Evolutionary conservation across 2,113 vertebrate genomes (phyloP), one percentile per base, ranked within the genome.

Genomic region (Tretioscincus oriximinensis): DNA sequence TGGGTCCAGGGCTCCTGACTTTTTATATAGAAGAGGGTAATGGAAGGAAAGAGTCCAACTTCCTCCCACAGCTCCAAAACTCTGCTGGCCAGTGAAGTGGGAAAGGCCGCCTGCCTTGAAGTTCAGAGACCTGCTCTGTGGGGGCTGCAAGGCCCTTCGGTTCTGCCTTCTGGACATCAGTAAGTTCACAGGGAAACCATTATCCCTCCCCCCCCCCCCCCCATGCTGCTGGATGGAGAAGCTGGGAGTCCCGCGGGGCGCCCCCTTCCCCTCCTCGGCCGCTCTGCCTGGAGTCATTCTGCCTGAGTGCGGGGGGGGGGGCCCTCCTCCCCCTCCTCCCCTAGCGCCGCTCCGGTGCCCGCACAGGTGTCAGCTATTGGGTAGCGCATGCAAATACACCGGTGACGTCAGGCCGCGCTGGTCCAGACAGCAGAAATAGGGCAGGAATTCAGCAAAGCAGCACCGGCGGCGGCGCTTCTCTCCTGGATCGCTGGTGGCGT

Each of bases 321-420:
- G 47, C 72, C 64, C 16, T 63, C 28, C n/a, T 31, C n/a, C 20
- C 9, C 4, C 8, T 20, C 28, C 14, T 24, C 35, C 54, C 49
- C 16, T 35, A 35, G 45, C 31, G 21, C 67, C 11, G 28, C 49
- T 68, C 76, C 64, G 66, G n/a, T 76, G 73, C 86, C 88, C 86
- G 81, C 93, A 92, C 95, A 96, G 94, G 96, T 96, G 95, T 93
- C 89, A 89, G 92, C 93, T 91, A 94, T 91, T 91, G 94, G 83
- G 93, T 87, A 88, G 94, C 80, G 91, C 89, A 94, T 94, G 95
- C 95, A 95, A 94, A 91, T 92, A 68, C 58, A 0, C 35, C 91
- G 91, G 93, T 98, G 97, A 98, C 97, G 97, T 98, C 96, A 97
- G 93, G 93, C 90, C 78, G 88, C 93, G 93, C 93, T 85, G 90